Conservation (phyloP, 1,140 invertebrate species). For the Luehdorfia chinensis region DNA sequence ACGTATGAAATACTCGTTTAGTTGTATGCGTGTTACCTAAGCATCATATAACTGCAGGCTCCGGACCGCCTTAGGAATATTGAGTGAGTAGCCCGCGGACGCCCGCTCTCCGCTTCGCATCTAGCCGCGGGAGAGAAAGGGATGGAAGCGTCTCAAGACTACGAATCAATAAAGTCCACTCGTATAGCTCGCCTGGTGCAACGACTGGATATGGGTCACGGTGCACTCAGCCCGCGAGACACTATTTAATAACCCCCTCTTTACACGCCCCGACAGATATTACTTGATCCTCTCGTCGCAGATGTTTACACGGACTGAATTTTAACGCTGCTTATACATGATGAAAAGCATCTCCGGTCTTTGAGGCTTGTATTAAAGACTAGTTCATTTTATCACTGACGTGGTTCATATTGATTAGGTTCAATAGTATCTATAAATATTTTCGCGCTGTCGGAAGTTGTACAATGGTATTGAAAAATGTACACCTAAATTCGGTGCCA, state of each 20-base stretch:
- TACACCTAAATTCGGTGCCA: slow-evolving; percentile 3
- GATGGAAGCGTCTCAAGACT: slow-evolving; percentile 68
- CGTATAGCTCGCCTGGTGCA: slow-evolving; percentile 68
- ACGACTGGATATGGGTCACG: slow-evolving; percentile 63
- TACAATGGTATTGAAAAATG: slow-evolving; percentile 6
- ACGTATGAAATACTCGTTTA: no score
- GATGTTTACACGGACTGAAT: slow-evolving; percentile 30
- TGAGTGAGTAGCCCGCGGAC: slow-evolving; percentile 63
- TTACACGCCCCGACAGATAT: slow-evolving; percentile 52
- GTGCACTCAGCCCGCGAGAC: slow-evolving; percentile 57
- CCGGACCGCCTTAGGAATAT: slow-evolving; percentile 57
- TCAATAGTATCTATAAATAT: slow-evolving; percentile 1
- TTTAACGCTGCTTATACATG: slow-evolving; percentile 24
- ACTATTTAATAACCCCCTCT: slow-evolving; percentile 62
- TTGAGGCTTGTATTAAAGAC: background rate
- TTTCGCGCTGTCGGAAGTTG: background rate
- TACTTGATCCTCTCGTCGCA: slow-evolving; percentile 37
- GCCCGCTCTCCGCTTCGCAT: slow-evolving; percentile 23
- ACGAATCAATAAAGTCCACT: slow-evolving; percentile 75
- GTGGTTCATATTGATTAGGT: background rate
- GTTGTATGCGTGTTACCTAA: slow-evolving; percentile 40
- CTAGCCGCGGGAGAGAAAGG: slow-evolving; percentile 37
- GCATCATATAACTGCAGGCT: slow-evolving; percentile 54
- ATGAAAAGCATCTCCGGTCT: slow-evolving; percentile 8
- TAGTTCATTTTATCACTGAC: background rate